phyloP scores from a whole-genome alignment of 2,797 vertebrate genomes.

The Esox masquinongy region DNA sequence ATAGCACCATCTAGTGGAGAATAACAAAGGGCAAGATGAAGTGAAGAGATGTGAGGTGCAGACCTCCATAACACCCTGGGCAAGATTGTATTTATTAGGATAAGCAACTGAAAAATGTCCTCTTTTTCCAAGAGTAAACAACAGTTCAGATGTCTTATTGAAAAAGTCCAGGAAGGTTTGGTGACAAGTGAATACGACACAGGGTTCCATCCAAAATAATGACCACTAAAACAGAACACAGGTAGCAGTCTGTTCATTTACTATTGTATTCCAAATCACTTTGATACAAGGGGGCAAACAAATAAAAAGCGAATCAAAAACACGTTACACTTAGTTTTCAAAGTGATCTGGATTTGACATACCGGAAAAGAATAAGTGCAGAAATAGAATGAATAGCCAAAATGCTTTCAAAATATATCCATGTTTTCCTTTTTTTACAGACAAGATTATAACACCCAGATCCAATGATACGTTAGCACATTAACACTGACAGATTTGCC shows the following conservation, averaged over 20 bases:
- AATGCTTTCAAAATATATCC: conserved; percentile 15
- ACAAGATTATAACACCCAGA: conserved; percentile 23
- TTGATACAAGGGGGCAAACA: conserved; percentile 18
- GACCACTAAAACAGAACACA: background rate
- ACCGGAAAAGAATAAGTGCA: too few species aligned
- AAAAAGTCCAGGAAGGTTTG: background rate
- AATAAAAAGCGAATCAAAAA: conserved; percentile 16
- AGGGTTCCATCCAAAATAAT: background rate
- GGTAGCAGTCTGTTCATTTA: background rate
- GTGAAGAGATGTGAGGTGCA: background rate
- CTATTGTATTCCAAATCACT: conserved; percentile 6
- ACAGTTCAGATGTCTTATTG: background rate
- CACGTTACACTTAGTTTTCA: conserved; percentile 12
- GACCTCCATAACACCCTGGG: background rate
- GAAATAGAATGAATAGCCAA: background rate
- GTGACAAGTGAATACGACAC: background rate
- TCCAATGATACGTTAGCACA: conserved; percentile 52
- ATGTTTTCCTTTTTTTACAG: conserved; percentile 12
- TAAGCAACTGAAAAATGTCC: background rate
- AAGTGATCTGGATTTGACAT: too few species aligned
- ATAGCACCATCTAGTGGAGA: conserved; percentile 1
- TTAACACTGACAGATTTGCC: conserved; percentile 26
- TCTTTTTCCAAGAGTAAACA: background rate
- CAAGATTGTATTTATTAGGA: background rate
- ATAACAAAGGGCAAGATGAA: background rate